Evolutionary conservation across 2,797 vertebrate species (phyloP).

Genomic region (Darevskia mixta): DNA sequence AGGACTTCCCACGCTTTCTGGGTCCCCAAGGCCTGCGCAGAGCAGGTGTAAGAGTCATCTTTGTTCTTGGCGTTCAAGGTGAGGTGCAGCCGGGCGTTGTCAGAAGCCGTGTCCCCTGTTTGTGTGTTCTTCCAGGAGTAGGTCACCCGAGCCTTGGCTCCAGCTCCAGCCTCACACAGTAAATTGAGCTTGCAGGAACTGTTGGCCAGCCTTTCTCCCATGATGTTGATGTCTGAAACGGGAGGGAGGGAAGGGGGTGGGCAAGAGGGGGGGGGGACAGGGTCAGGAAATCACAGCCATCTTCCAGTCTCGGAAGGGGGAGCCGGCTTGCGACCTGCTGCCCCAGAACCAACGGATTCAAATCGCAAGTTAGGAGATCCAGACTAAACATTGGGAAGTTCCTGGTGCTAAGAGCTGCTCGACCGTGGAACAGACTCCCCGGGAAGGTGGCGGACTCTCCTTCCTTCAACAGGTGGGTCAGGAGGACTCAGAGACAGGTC

Average conservation of each 20-base stretch:
- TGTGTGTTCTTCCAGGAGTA: not conserved
- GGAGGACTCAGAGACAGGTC: no score
- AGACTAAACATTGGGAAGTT: no score
- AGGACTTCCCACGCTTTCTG: rapidly evolving
- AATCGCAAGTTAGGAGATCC: no score
- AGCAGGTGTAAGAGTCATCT: not conserved
- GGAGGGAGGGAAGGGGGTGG: no score
- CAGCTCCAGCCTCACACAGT: not conserved
- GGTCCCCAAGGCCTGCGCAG: not conserved
- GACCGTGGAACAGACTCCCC: no score
- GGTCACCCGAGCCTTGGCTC: rapidly evolving
- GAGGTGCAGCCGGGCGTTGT: rapidly evolving
- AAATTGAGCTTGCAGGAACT: not conserved
- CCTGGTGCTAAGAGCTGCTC: no score
- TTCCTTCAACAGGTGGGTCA: no score
- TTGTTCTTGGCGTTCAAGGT: not conserved
- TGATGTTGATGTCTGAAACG: not conserved
- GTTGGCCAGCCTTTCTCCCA: rapidly evolving
- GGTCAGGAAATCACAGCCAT: not conserved
- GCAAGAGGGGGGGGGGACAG: not conserved
- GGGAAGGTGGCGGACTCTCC: no score
- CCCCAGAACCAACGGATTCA: no score
- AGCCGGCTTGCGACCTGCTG: no score
- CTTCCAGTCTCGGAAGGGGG: no score
- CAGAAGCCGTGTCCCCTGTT: not conserved